These are phyloP conservation scores for Irena cyanogastra DNA, from an alignment of 2,113 vertebrate genomes.

Conservation along the genomic window DNA sequence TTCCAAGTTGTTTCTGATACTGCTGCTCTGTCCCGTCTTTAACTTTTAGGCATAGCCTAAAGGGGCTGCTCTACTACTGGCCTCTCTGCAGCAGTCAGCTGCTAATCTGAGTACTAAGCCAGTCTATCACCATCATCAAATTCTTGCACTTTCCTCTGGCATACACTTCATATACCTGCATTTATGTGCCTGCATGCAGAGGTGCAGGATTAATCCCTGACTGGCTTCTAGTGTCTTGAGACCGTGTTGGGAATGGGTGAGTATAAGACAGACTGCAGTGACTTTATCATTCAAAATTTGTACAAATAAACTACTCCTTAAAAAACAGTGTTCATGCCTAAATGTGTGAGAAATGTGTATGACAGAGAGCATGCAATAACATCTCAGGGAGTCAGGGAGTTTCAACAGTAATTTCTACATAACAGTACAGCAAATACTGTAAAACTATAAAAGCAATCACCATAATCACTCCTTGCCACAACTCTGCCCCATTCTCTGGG, in stretches of 20 bases:
- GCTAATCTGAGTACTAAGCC: background rate
- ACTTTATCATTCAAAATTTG: background rate
- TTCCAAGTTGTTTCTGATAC: background rate
- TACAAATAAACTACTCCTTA: background rate
- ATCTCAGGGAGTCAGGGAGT: background rate
- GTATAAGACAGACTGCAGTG: background rate
- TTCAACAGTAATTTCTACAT: background rate
- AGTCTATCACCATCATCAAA: background rate
- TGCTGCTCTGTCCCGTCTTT: background rate
- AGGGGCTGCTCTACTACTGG: background rate
- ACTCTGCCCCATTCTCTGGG: background rate
- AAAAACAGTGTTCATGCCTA: background rate
- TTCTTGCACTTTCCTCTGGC: background rate
- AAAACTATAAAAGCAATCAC: background rate
- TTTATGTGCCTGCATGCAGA: background rate
- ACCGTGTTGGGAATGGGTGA: background rate
- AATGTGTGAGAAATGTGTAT: background rate
- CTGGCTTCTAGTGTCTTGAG: background rate
- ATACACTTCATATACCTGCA: background rate
- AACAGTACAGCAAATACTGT: background rate
- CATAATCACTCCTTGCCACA: background rate
- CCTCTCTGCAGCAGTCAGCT: conserved; percentile 6
- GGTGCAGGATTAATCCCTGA: background rate
- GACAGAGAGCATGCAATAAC: background rate
- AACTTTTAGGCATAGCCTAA: background rate